Conservation (phyloP, 1,140 invertebrate genomes). For the Drosophila tani region DNA sequence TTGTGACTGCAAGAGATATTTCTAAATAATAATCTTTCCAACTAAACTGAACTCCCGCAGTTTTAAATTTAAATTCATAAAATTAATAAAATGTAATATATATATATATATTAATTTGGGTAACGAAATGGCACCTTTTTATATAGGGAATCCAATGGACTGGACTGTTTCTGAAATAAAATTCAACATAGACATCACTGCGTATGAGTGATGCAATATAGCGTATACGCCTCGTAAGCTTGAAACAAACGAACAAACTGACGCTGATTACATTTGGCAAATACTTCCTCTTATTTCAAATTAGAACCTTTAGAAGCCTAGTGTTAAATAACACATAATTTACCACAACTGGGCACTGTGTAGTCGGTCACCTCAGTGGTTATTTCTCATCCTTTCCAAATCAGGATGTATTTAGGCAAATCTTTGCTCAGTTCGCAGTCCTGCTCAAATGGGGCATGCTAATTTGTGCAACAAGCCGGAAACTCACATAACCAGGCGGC, state of each 20-base stretch:
- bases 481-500: slow-evolving; percentile 55
- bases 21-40: not conserved
- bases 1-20: too few relatives aligned
- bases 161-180: not conserved
- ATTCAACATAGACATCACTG: not conserved
- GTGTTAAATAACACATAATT: not conserved
- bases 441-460: slow-evolving; percentile 65
- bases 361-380: not conserved
- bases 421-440: slow-evolving; percentile 48
- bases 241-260: too few relatives aligned
- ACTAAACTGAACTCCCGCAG: too few relatives aligned
- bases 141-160: not conserved
- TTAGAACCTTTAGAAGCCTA: too few relatives aligned
- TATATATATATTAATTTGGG: too few relatives aligned
- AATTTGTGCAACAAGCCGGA: slow-evolving; percentile 77
- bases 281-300: too few relatives aligned
- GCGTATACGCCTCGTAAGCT: not conserved
- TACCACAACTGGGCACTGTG: not conserved
- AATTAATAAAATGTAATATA: too few relatives aligned
- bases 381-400: slow-evolving; percentile 25
- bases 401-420: slow-evolving; percentile 63
- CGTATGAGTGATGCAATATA: slow-evolving; percentile 7
- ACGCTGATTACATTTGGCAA: too few relatives aligned
- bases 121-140: too few relatives aligned
- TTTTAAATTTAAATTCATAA: too few relatives aligned